phyloP scores from a whole-genome alignment of 2,113 vertebrate genomes.

The Urocitellus parryii region DNA sequence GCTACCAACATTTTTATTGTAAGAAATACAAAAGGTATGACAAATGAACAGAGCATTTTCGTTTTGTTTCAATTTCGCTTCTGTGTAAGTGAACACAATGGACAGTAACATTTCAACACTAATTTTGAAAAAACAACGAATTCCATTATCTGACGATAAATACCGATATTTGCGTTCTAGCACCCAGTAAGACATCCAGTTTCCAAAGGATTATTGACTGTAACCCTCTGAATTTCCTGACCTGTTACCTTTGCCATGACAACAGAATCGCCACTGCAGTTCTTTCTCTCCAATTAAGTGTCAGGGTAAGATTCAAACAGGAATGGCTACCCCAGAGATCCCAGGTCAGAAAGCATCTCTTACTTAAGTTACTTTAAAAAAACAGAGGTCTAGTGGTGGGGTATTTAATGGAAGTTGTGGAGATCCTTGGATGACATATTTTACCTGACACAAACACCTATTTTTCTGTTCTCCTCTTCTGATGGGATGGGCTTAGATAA shows the following conservation, averaged over 20 bases:
- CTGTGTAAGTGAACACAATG: conserved; percentile 79
- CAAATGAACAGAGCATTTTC: conserved; percentile 83
- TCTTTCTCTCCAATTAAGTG: conserved; percentile 66
- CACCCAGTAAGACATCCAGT: conserved; percentile 89
- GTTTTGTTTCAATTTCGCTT: conserved; percentile 80
- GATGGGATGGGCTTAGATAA: conserved; percentile 17
- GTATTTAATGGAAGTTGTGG: conserved; percentile 61
- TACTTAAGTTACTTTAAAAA: conserved; percentile 69
- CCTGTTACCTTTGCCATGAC: not conserved
- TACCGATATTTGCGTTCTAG: conserved; percentile 87
- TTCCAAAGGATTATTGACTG: conserved; percentile 85
- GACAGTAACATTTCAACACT: conserved; percentile 83
- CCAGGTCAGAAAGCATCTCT: conserved; percentile 40
- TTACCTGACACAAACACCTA: conserved; percentile 46
- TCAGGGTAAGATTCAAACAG: conserved; percentile 57
- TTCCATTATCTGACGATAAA: conserved; percentile 87
- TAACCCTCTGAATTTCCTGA: conserved; percentile 81
- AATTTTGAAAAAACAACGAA: conserved; percentile 81
- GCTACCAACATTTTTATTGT: conserved; percentile 78
- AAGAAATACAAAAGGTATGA: conserved; percentile 81
- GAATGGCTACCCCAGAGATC: conserved; percentile 40
- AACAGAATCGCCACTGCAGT: conserved; percentile 61
- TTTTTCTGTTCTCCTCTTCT: not conserved
- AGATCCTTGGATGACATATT: conserved; percentile 58
- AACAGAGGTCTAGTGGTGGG: conserved; percentile 52